Evolutionary conservation across 2,888 invertebrate species (phyloP).

Genomic region (Electrophaes corylata): DNA sequence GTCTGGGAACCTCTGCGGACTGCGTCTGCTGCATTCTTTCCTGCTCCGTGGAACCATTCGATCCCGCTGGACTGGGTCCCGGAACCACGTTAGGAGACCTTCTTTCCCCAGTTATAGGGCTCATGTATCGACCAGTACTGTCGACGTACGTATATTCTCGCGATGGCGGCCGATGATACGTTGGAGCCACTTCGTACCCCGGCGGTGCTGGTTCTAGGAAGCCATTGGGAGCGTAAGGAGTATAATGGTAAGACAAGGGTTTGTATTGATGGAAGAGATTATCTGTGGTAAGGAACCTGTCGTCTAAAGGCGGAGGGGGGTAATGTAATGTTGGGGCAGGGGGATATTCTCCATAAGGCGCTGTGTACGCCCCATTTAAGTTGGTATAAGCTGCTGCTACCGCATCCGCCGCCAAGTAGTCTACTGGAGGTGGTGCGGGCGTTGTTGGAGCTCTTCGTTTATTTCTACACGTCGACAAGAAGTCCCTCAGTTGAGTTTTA

Average conservation of each 20-base stretch:
- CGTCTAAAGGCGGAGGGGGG: slow-evolving; percentile 85
- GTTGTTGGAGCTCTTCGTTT: slow-evolving; percentile 87
- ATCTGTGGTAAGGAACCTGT: slow-evolving; percentile 91
- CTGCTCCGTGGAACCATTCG: slow-evolving; percentile 73
- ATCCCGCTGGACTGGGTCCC: slow-evolving; percentile 76
- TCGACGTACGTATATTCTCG: slow-evolving; percentile 85
- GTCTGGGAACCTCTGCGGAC: slow-evolving; percentile 87
- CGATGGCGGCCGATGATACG: slow-evolving; percentile 86
- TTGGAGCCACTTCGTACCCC: slow-evolving; percentile 83
- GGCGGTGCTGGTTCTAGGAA: slow-evolving; percentile 91
- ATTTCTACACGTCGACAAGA: slow-evolving; percentile 95
- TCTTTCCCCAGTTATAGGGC: slow-evolving; percentile 86
- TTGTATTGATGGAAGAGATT: slow-evolving; percentile 96
- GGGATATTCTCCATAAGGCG: slow-evolving; percentile 90
- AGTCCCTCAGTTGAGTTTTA: slow-evolving; percentile 96
- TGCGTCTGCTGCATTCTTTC: slow-evolving; percentile 70
- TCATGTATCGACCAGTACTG: slow-evolving; percentile 82
- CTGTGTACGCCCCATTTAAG: slow-evolving; percentile 91
- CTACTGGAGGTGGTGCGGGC: slow-evolving; percentile 87
- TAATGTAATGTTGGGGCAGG: slow-evolving; percentile 89
- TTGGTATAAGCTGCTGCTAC: slow-evolving; percentile 92
- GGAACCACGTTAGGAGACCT: slow-evolving; percentile 85
- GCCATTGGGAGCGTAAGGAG: slow-evolving; percentile 91
- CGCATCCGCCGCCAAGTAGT: slow-evolving; percentile 87
- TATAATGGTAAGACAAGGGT: slow-evolving; percentile 92